These are phyloP conservation scores for Taeniopygia guttata DNA, from an alignment of 2,797 vertebrate species.

Conservation along the genomic window DNA sequence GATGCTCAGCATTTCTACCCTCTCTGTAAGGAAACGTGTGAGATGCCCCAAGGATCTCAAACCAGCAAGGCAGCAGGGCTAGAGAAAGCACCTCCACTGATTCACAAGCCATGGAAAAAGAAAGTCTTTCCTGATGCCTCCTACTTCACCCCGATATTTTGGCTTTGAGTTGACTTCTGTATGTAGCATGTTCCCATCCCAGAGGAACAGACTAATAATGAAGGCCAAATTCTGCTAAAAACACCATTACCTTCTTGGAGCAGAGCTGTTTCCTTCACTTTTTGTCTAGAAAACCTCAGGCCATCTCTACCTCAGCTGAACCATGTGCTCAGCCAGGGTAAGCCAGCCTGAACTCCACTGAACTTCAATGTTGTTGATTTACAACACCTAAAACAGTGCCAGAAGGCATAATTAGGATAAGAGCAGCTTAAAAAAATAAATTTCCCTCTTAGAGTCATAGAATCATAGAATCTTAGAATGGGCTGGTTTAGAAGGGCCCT, in stretches of 20 bases:
- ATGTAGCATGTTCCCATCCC: not conserved
- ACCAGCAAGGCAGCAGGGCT: not conserved
- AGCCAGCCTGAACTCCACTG: not conserved
- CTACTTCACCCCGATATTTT: not conserved
- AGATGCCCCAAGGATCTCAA: not conserved
- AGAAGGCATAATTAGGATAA: not conserved
- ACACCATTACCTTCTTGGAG: not conserved
- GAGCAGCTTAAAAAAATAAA: not conserved
- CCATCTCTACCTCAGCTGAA: not conserved
- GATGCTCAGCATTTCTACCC: not conserved
- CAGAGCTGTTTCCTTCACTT: not conserved
- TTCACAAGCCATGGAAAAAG: not conserved
- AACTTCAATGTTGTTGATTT: not conserved
- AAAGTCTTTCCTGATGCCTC: not conserved
- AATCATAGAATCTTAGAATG: not conserved
- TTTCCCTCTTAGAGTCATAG: not conserved
- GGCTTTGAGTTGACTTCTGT: not conserved
- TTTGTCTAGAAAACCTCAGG: not conserved
- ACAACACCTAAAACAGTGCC: not conserved
- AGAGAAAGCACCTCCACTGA: not conserved
- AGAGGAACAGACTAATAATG: not conserved
- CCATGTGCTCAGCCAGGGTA: not conserved
- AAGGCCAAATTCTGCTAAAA: not conserved
- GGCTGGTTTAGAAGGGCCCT: not conserved
- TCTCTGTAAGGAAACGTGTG: not conserved